phyloP scores from a whole-genome alignment of 2,797 vertebrate species.

The Cheracebus regulus region DNA sequence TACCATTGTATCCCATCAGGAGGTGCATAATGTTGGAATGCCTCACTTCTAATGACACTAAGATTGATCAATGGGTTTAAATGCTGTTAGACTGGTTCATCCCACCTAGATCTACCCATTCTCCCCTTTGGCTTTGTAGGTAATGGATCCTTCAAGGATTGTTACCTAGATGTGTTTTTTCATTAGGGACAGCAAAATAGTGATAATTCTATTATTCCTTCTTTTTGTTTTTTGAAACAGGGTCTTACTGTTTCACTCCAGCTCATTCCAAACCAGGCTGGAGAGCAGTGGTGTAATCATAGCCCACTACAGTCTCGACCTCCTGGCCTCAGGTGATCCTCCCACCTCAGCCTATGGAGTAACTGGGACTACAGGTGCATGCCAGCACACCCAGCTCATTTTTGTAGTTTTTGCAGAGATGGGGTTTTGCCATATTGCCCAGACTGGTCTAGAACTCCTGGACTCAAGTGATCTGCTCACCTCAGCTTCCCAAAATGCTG shows the following conservation, averaged over 20 bases:
- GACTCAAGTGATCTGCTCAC: not conserved
- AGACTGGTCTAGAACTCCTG: not conserved
- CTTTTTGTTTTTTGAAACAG: not conserved
- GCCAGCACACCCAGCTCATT: not conserved
- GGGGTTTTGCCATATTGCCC: not conserved
- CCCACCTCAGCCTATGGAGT: too few relatives aligned
- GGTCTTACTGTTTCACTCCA: too few relatives aligned
- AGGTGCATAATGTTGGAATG: accelerated
- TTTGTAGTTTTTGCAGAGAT: not conserved
- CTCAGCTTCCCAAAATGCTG: not conserved
- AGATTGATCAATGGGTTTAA: accelerated
- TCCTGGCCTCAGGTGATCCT: too few relatives aligned
- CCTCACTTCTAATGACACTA: not conserved
- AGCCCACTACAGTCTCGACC: too few relatives aligned
- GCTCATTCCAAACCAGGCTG: too few relatives aligned
- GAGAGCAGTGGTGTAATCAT: too few relatives aligned
- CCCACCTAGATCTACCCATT: not conserved
- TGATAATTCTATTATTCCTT: not conserved
- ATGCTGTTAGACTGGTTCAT: not conserved
- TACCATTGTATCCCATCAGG: accelerated
- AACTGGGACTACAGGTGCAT: not conserved
- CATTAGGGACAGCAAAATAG: not conserved
- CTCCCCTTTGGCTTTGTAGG: too few relatives aligned
- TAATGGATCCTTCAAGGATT: not conserved
- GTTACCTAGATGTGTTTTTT: not conserved